Evolutionary conservation across 1,140 invertebrate species (phyloP).

Genomic region (Drosophila hydei): DNA sequence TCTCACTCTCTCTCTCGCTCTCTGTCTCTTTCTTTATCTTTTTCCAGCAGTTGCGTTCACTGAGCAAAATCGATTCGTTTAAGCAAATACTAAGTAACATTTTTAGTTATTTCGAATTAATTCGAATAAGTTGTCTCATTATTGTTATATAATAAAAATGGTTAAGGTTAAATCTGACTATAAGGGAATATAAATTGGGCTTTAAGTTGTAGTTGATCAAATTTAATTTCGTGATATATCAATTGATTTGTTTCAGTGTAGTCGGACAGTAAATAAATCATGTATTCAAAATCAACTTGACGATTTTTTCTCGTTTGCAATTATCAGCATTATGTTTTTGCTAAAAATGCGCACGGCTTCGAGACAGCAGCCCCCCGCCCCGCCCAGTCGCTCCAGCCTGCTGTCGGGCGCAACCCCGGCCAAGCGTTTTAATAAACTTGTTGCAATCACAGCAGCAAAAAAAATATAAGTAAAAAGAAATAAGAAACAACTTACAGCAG

Average conservation of each 20-base stretch:
- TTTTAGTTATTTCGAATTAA: not conserved
- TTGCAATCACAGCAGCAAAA: slow-evolving; percentile 48
- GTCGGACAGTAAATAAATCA: slow-evolving; percentile 58
- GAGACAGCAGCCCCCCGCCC: not conserved
- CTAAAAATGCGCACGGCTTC: slow-evolving; percentile 55
- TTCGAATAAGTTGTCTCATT: too few relatives aligned
- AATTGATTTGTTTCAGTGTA: slow-evolving; percentile 30
- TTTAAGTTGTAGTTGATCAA: too few relatives aligned
- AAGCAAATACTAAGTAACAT: too few relatives aligned
- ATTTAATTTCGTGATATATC: too few relatives aligned
- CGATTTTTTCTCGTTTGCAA: slow-evolving; percentile 72
- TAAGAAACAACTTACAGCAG: slow-evolving; percentile 5
- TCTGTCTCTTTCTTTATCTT: not conserved
- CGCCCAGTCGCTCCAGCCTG: not conserved
- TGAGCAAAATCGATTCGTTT: too few relatives aligned
- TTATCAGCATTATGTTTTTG: slow-evolving; percentile 82
- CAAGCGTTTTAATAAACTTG: slow-evolving; percentile 78
- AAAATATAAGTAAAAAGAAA: not conserved
- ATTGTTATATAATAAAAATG: too few relatives aligned
- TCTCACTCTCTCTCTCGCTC: not conserved
- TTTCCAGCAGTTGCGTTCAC: slow-evolving; percentile 28
- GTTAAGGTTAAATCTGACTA: too few relatives aligned
- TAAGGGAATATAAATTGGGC: too few relatives aligned
- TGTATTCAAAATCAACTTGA: slow-evolving; percentile 74
- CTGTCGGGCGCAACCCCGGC: not conserved